These are phyloP conservation scores for Geothlypis trichas DNA, from an alignment of 2,113 vertebrate genomes.

Conservation along the genomic window DNA sequence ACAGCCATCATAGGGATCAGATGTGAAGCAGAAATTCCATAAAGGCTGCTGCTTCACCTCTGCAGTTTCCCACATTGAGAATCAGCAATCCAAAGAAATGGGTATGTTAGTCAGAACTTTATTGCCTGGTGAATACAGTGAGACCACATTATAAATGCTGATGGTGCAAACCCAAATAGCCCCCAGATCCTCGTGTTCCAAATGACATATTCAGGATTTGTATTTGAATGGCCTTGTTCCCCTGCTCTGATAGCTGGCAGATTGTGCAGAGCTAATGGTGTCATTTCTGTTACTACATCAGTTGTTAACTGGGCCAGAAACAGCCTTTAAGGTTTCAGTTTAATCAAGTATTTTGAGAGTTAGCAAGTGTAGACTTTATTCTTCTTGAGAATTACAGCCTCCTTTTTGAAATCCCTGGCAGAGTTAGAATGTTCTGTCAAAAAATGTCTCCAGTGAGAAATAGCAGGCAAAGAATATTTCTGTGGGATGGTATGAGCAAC, in stretches of 20 bases:
- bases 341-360: not conserved
- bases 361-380: not conserved
- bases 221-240: not conserved
- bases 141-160: not conserved
- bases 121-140: not conserved
- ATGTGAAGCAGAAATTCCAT: not conserved
- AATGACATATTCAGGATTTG: not conserved
- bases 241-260: not conserved
- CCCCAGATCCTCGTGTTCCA: not conserved
- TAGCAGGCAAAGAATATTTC: conserved; percentile 28
- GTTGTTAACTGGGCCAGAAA: conserved; percentile 43
- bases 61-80: fast-evolving
- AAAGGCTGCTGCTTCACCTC: not conserved
- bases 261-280: not conserved
- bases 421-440: conserved; percentile 25
- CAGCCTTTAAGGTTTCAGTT: conserved; percentile 40
- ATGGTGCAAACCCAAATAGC: not conserved
- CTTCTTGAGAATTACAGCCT: not conserved
- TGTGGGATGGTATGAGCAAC: conserved; percentile 45
- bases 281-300: conserved; percentile 7
- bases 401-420: conserved; percentile 25
- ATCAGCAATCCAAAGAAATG: not conserved
- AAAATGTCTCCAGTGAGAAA: conserved; percentile 27
- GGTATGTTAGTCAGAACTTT: fast-evolving
- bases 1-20: not conserved